Base-by-base conservation (phyloP, 2,113 vertebrate species). In the Albula glossodonta region DNA sequence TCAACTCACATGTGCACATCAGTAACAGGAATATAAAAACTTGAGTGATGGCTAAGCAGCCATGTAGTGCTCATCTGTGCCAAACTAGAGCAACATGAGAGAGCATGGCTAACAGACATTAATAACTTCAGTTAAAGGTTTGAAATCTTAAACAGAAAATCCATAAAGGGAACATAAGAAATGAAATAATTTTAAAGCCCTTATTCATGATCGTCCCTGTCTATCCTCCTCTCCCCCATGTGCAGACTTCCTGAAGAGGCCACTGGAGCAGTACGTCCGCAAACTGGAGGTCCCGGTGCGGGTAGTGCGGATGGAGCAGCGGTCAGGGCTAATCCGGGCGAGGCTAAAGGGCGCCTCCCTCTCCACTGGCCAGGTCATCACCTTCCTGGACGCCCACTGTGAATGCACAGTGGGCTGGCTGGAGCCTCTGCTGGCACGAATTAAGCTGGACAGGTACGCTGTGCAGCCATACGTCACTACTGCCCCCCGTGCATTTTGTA, bases 321-420 rank as follows among this genome's bases (percentile, higher is more conserved):
- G 98, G 81, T 99, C 98, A n/a, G 98, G 98, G 84, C 94, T 99
- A 86, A 99, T 99, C 87, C 95, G 98, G 80, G 98, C 98, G 78
- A 97, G 98, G 70, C 96, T 99, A 88, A 98, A 98, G 93, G 98
- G 98, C 56, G 98, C 98, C 19, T 97, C 98, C 31, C 94, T 97
- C 87, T 99, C 98, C 81, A 99, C 97, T 83, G 98, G 98, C 90
- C 98, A 99, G 93, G 98, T 99, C 90, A 99, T 99, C 91, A 99
- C 98, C 90, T 99, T 99, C 91, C 93, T 99, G 91, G 98, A 99
- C 84, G 98, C 98, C 88, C 98, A 99, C 92, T 99, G 98, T 91
- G 98, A 99, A 93, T 99, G 98, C 91, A 99, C 98, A 60, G 95
- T 95, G 87, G 98, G 98, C 60, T 99, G 98, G 98, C 96, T 99